Evolutionary conservation across 1,140 invertebrate species (phyloP).

Genomic region (Antheraea mylitta): DNA sequence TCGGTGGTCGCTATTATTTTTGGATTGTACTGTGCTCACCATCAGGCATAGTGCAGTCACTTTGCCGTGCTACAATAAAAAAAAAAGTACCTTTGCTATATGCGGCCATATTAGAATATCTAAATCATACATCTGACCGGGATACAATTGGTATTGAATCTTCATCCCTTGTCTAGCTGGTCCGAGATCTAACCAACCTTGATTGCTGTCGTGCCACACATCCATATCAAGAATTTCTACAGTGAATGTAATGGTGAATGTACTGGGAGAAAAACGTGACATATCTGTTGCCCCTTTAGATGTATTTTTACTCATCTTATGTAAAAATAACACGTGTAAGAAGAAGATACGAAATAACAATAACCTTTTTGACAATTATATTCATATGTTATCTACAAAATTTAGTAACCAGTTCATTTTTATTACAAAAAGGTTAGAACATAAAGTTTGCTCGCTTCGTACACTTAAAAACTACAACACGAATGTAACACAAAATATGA

Average conservation of each 20-base stretch:
- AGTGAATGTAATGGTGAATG: constrained; percentile 58
- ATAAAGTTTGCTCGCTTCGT: too few species aligned
- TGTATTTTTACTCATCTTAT: constrained; percentile 22
- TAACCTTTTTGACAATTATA: too few species aligned
- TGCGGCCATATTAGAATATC: constrained; percentile 65
- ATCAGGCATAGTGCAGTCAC: too few species aligned
- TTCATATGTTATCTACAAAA: too few species aligned
- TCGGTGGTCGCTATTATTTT: too few species aligned
- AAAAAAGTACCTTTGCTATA: constrained; percentile 48
- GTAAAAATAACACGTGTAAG: not conserved
- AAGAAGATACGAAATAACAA: too few species aligned
- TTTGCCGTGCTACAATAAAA: too few species aligned
- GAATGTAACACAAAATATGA: too few species aligned
- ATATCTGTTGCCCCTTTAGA: constrained; percentile 11
- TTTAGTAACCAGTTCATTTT: too few species aligned
- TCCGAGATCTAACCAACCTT: constrained; percentile 55
- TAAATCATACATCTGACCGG: constrained; percentile 49
- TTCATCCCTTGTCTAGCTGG: constrained; percentile 49
- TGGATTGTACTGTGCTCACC: too few species aligned
- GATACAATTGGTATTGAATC: constrained; percentile 56
- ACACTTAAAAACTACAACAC: too few species aligned
- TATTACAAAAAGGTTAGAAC: too few species aligned
- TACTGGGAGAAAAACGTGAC: constrained; percentile 33
- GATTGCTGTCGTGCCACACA: constrained; percentile 52
- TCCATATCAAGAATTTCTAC: constrained; percentile 56